Evolutionary conservation across 2,888 invertebrate species (phyloP), one percentile per base, ranked within the genome.

Genomic region (Dione vanillae): DNA sequence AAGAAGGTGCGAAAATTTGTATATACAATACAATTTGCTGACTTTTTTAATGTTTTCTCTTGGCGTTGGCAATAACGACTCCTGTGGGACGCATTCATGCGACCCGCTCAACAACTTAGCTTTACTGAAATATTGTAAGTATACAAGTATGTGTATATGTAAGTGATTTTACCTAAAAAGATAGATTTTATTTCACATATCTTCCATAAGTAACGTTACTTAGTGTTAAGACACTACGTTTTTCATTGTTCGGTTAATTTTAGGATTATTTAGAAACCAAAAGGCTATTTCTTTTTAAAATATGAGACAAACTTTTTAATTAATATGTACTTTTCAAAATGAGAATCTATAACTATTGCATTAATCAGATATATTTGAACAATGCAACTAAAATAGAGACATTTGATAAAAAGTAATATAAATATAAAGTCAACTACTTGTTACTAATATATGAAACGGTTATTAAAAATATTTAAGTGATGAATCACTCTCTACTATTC

Each of bases 31-130:
- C n/a, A 1, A 54, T 37, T n/a, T 37, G 54, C 5, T 54, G 54
- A 37, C n/a, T 6, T 16, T 54, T 54, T 37, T 37, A 37, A 54
- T 54, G 35, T 54, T 27, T 54, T 54, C 27, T 54, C n/a, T 52
- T 27, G 27, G 27, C 20, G 16, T n/a, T n/a, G 54, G 14, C 16
- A n/a, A n/a, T 37, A 37, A 54, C 54, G 37, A 54, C 54, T 10
- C 54, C 37, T 16, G 37, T n/a, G 54, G 54, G 54, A 37, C 54
- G 1, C n/a, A 37, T 54, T 16, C 54, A 11, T 3, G 37, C 37
- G 54, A 54, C 54, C 37, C 54, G n/a, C 54, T 54, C 37, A 37
- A 37, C 35, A 54, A 10, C 37, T 54, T 37, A 10, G 37, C 7
- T 37, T 10, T 6, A 37, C 14, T 35, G 35, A 37, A 54, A 37